Percentiles rank a stretch among this genome's conserved stretches.
These are phyloP conservation scores for Lanistes nyassanus DNA, from an alignment of 1,140 invertebrate species.

Conservation along the genomic window DNA sequence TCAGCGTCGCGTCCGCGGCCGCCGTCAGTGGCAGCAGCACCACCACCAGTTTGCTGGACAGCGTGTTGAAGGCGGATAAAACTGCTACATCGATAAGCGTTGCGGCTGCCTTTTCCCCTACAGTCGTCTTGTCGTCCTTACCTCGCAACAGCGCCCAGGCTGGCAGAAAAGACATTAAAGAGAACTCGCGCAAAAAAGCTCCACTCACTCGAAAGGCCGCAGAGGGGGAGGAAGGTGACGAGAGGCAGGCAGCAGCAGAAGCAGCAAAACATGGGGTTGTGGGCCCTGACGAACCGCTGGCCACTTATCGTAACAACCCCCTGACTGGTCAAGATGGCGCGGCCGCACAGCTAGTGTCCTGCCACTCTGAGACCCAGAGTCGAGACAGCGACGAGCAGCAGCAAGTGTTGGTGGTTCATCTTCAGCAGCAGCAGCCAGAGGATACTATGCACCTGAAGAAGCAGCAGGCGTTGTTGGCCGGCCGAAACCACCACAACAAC, in stretches of 20 bases:
- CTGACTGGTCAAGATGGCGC: background rate
- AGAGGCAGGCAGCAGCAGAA: background rate
- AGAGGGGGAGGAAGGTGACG: background rate
- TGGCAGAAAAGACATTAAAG: no score
- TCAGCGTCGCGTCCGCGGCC: no score
- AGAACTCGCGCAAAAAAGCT: no score
- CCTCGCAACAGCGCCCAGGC: no score
- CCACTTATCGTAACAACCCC: background rate
- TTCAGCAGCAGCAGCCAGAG: slow-evolving; percentile 24
- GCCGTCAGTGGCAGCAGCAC: no score
- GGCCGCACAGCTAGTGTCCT: background rate
- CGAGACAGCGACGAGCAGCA: background rate
- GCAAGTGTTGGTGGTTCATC: background rate
- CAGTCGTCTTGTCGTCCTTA: no score
- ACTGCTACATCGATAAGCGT: no score
- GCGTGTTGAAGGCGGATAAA: no score
- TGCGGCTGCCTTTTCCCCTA: no score
- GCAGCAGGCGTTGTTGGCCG: slow-evolving; percentile 55
- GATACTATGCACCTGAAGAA: slow-evolving; percentile 66
- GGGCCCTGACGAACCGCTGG: background rate
- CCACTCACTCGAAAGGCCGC: no score
- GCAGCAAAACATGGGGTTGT: background rate
- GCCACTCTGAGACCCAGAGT: background rate
- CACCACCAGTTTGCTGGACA: no score
- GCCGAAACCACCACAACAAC: slow-evolving; percentile 58